Evolutionary conservation across 2,113 vertebrate species (phyloP), one percentile per base, ranked within the genome.

Genomic region (Oenanthe oenanthe): DNA sequence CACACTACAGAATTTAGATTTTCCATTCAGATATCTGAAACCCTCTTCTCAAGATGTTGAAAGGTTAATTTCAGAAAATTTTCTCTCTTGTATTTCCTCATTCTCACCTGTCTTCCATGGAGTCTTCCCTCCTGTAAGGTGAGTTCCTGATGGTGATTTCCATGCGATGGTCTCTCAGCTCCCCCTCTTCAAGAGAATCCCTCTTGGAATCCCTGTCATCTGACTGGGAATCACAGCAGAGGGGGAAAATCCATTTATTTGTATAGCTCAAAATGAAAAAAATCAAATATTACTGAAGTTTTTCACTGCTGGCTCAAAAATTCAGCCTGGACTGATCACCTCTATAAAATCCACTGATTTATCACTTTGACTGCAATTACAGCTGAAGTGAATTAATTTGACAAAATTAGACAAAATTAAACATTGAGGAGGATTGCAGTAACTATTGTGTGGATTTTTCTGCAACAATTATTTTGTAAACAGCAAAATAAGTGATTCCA

Each of bases 131-230:
- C 83, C 98, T 96, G 74, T 99, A 99, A 0, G 99, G 99, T 6
- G 99, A 99, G 95, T 99, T 99, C 79, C 99, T 98, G 95, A 99
- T 99, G 8, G 99, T 99, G 96, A 99, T 99, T 98, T 99, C 99
- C 99, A 99, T 99, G 82, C 98, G 99, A 95, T 99, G 99, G 95
- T 99, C 99, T 96, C 98, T 99, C 97, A 99, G 97, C 98, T 99
- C 99, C 95, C 99, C 99, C 98, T 99, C 99, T 96, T 99, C 99
- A 85, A 98, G 99, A 98, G 99, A 99, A 97, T 99, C 99, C 86
- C 99, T 98, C 97, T 99, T 99, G 77, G 99, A 98, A 95, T 99
- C 99, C 97, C 99, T 98, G 96, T 99, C 99, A 99, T 99, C 99
- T 98, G 99, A 98, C 99, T 99, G 97, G 26, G 15, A 13, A 40